phyloP scores from a whole-genome alignment of 2,888 invertebrate species.

The Apocheima hispidaria region DNA sequence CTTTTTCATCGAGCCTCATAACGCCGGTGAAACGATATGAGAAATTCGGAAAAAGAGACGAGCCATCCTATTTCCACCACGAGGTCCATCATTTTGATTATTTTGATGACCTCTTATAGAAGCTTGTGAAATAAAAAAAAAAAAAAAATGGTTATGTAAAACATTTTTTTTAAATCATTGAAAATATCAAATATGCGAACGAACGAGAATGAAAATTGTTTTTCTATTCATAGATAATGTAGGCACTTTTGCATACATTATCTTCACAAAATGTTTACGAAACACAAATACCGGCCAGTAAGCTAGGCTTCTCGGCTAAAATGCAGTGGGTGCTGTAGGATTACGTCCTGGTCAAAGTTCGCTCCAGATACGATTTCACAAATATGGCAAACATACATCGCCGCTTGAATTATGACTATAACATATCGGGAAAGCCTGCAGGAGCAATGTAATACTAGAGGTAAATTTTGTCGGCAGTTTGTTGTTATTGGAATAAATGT shows the following conservation, averaged over 20 bases:
- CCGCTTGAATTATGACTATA: slow-evolving; percentile 26
- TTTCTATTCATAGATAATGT: not conserved
- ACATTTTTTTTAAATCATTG: too few species aligned
- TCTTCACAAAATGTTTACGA: slow-evolving; percentile 53
- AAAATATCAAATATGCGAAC: too few species aligned
- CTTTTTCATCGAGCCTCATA: not conserved
- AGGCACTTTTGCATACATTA: too few species aligned
- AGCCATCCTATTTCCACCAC: slow-evolving; percentile 27
- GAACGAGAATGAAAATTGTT: too few species aligned
- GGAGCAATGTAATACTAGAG: slow-evolving; percentile 48
- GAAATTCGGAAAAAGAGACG: not conserved
- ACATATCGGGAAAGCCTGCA: slow-evolving; percentile 14
- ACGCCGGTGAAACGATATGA: not conserved
- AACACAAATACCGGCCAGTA: slow-evolving; percentile 46
- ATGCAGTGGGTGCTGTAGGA: slow-evolving; percentile 57
- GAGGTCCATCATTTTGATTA: slow-evolving; percentile 28
- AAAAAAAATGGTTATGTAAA: too few species aligned
- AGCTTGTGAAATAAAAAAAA: not conserved
- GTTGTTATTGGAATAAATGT: slow-evolving; percentile 52
- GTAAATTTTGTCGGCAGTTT: slow-evolving; percentile 28
- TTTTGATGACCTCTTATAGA: slow-evolving; percentile 36
- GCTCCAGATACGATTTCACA: slow-evolving; percentile 19
- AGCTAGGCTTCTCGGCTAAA: slow-evolving; percentile 56
- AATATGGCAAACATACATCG: slow-evolving; percentile 47
- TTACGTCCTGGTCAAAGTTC: slow-evolving; percentile 43